Evolutionary conservation across 2,113 vertebrate genomes (phyloP), one percentile per base, ranked within the genome.

Genomic region (Taurulus bubalis): DNA sequence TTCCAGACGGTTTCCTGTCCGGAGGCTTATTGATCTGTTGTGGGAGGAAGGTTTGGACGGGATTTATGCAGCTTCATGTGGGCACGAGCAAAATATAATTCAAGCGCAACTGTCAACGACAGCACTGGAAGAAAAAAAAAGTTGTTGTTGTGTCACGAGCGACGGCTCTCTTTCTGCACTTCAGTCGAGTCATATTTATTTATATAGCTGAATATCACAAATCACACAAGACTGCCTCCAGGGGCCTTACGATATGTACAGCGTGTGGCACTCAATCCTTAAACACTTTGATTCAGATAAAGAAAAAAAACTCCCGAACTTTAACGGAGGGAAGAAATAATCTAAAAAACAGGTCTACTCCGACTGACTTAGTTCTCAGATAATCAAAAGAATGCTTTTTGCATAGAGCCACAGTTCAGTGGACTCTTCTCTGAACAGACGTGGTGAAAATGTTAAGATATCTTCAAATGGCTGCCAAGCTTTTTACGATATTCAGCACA

Each of bases 351-450:
- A 24, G 26, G 12, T 45, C 22, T n/a, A n/a, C n/a, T n/a, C n/a
- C n/a, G 45, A 10, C 45, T 59, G 32, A 32, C 64, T 49, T 49
- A 70, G 47, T 38, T 79, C 36, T 8, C 4, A 8, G 9, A 24
- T 84, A 36, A 68, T 83, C 30, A 82, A 76, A 71, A 49, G 5
- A 71, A 1, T 28, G 34, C 12, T 53, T 75, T 26, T 66, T 51
- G 8, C 36, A 32, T 36, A 58, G 30, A 14, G 30, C 28, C 59
- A 71, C 30, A 65, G 59, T 63, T 58, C 47, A 49, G 30, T 32
- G 9, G 53, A 40, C 36, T 28, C 38, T 62, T 16, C 53, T 67
- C 45, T 63, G 12, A 69, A 73, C 62, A 34, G 20, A 83, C 32
- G 15, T 45, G 22, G 24, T 59, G 30, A 64, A 58, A n/a, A 12